Conservation (phyloP, 2,797 vertebrate species). For the Nannoperca australis region DNA sequence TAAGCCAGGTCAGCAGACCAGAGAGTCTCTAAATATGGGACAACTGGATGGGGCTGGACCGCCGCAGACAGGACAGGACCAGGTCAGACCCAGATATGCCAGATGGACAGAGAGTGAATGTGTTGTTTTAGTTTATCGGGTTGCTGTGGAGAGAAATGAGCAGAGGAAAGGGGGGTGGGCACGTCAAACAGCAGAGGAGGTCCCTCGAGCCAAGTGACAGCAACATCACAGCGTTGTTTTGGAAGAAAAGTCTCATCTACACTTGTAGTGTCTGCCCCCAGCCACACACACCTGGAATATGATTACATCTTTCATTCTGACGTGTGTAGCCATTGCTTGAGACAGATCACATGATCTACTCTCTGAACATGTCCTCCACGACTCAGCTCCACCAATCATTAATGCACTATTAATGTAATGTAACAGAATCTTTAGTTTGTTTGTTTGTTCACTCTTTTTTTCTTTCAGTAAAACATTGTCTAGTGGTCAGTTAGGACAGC, state of each 20-base stretch:
- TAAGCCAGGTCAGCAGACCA: conserved; percentile 51
- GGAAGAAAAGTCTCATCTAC: conserved; percentile 52
- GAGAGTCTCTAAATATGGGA: conserved; percentile 62
- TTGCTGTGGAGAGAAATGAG: conserved; percentile 32
- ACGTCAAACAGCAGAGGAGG: conserved; percentile 39
- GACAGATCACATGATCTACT: conserved; percentile 24
- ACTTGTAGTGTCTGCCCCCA: conserved; percentile 11
- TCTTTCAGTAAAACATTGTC: conserved; percentile 1
- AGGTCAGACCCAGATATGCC: conserved; percentile 21
- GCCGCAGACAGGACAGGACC: conserved; percentile 34
- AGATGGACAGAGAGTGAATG: conserved; percentile 19
- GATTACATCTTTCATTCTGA: conserved; percentile 30
- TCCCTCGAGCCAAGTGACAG: conserved; percentile 20
- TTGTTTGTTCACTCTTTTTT: conserved; percentile 2
- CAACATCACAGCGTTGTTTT: conserved; percentile 32
- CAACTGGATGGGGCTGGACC: conserved; percentile 31
- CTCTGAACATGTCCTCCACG: conserved; percentile 5
- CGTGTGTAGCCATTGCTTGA: conserved; percentile 18
- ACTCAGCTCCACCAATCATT: conserved; percentile 18
- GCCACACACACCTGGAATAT: conserved; percentile 30
- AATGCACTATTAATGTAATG: conserved; percentile 16
- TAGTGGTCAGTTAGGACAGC: conserved; percentile 45
- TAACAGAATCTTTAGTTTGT: conserved; percentile 14
- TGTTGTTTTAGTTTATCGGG: conserved; percentile 30
- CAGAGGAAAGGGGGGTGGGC: neutral